These are phyloP conservation scores for Spheniscus humboldti DNA, from an alignment of 2,797 vertebrate species.

Conservation along the genomic window DNA sequence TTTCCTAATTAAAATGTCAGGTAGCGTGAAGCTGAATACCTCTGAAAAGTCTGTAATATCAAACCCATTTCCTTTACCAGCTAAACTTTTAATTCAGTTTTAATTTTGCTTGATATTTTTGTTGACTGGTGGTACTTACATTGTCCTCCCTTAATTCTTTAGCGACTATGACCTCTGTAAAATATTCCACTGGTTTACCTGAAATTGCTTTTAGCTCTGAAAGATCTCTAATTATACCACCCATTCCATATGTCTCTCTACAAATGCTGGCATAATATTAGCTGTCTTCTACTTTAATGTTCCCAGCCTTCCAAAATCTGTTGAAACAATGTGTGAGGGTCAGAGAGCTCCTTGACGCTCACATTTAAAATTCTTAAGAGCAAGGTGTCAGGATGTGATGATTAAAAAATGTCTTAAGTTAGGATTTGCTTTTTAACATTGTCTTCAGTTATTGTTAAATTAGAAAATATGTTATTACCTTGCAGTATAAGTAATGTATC, in stretches of 20 bases:
- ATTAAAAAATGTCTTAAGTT: not conserved
- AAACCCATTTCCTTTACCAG: slow-evolving; percentile 24
- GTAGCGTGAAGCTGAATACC: slow-evolving; percentile 3
- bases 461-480: not conserved
- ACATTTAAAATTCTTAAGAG: not conserved
- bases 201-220: not conserved
- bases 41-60: not conserved
- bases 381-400: not conserved
- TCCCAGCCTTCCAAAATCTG: not conserved
- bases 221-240: not conserved
- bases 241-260: not conserved
- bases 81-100: slow-evolving; percentile 3
- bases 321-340: not conserved
- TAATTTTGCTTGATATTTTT: slow-evolving; percentile 4
- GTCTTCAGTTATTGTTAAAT: not conserved
- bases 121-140: not conserved
- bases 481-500: not conserved
- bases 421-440: not conserved
- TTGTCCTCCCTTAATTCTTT: not conserved
- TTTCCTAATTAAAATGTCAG: slow-evolving; percentile 45
- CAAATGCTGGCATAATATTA: not conserved
- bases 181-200: not conserved
- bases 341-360: not conserved
- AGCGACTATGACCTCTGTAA: not conserved
- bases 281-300: not conserved